Conservation (phyloP, 2,797 vertebrate genomes). For the Lophotriccus pileatus region DNA sequence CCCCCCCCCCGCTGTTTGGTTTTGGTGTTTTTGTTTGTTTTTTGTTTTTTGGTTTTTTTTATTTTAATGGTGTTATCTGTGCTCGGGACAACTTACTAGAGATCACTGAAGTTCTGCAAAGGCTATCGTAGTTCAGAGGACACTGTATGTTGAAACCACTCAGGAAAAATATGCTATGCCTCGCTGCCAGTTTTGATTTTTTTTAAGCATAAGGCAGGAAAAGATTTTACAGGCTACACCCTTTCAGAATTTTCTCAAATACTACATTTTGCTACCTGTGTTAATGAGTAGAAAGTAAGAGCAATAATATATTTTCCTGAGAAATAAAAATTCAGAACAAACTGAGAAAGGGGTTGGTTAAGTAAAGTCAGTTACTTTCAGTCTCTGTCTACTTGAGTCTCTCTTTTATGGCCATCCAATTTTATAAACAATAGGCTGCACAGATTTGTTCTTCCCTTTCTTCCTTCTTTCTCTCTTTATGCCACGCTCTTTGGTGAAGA, state of each 20-base stretch:
- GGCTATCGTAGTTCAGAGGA: neutral
- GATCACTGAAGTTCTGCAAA: slow-evolving; percentile 1
- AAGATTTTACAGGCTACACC: neutral
- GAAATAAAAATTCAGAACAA: neutral
- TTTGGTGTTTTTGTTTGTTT: no score
- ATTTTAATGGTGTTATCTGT: neutral
- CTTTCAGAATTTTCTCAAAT: neutral
- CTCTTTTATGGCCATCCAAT: neutral
- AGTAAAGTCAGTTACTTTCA: neutral
- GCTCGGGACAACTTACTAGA: neutral
- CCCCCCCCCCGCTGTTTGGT: no score
- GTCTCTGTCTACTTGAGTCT: neutral
- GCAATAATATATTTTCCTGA: neutral
- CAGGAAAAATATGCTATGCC: neutral
- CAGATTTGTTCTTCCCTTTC: neutral
- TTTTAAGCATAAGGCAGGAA: neutral
- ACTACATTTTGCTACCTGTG: neutral
- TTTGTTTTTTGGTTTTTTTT: no score
- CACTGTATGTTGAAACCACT: neutral
- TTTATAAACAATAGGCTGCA: neutral
- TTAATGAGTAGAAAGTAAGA: neutral
- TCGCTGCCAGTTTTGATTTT: neutral
- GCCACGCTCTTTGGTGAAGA: neutral
- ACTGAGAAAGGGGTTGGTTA: neutral
- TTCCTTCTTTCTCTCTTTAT: neutral